Percentiles rank a stretch among this genome's conserved stretches.
Evolutionary conservation across 2,797 vertebrate species (phyloP).

Genomic region (Morelia viridis): DNA sequence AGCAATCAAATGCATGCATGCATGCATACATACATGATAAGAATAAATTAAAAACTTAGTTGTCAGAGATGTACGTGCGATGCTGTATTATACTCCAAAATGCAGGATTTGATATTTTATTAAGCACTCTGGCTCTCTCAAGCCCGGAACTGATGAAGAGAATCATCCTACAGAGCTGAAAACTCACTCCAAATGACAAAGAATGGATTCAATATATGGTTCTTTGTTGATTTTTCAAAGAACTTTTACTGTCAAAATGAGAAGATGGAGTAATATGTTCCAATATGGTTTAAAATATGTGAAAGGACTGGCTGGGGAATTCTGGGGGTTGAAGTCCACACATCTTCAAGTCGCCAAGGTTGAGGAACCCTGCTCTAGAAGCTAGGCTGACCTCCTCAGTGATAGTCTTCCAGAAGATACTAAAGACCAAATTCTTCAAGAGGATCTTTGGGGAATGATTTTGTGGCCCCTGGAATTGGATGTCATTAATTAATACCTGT

Average conservation of each 20-base stretch:
- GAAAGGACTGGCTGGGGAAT: neutral
- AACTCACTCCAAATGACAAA: neutral
- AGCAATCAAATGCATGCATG: neutral
- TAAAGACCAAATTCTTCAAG: neutral
- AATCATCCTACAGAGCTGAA: neutral
- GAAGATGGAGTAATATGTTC: neutral
- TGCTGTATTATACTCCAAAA: neutral
- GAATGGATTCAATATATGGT: neutral
- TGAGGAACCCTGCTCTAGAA: neutral
- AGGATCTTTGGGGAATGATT: neutral
- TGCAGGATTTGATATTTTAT: neutral
- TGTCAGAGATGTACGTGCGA: neutral
- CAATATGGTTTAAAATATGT: neutral
- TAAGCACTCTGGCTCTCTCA: neutral
- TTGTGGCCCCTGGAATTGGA: neutral
- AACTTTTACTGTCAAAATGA: neutral
- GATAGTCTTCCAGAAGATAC: neutral
- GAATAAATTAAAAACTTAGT: neutral
- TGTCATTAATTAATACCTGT: neutral
- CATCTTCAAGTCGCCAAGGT: neutral
- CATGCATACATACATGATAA: neutral
- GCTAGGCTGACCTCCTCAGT: neutral
- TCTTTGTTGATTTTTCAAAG: neutral
- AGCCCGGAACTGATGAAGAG: neutral
- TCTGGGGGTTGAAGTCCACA: neutral